Evolutionary conservation across 2,888 invertebrate species (phyloP).

Genomic region (Cynaeus angustus): DNA sequence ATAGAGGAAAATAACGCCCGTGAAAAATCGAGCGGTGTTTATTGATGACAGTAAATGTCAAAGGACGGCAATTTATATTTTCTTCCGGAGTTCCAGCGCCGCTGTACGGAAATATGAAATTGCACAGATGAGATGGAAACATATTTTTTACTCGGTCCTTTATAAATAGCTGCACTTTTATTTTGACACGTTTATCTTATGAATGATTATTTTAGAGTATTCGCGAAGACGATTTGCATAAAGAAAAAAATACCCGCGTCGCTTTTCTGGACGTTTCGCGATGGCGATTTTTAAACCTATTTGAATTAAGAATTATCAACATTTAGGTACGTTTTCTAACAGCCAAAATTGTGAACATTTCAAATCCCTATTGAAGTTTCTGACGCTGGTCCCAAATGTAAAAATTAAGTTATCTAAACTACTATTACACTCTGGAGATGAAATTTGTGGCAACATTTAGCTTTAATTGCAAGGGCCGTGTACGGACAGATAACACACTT

Average conservation of each 20-base stretch:
- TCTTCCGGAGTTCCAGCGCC: slow-evolving; percentile 54
- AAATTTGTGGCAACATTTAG: slow-evolving; percentile 51
- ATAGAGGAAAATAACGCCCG: slow-evolving; percentile 60
- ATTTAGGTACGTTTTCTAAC: slow-evolving; percentile 1
- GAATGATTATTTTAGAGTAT: slow-evolving; percentile 50
- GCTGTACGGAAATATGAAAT: slow-evolving; percentile 55
- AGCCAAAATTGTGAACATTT: slow-evolving; percentile 37
- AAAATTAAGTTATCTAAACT: slow-evolving; percentile 53
- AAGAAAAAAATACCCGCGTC: too few relatives aligned
- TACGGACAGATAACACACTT: slow-evolving; percentile 52
- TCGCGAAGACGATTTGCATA: too few relatives aligned
- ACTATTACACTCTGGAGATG: slow-evolving; percentile 49
- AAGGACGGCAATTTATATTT: slow-evolving; percentile 64
- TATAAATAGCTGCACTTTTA: slow-evolving; percentile 50
- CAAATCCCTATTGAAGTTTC: slow-evolving; percentile 34
- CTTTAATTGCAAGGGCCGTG: slow-evolving; percentile 48
- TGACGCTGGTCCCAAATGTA: slow-evolving; percentile 43
- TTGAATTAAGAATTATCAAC: too few relatives aligned
- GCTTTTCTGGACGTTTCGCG: too few relatives aligned
- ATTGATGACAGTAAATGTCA: slow-evolving; percentile 65
- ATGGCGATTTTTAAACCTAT: too few relatives aligned
- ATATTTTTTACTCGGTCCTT: slow-evolving; percentile 50
- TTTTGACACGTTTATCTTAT: slow-evolving; percentile 52
- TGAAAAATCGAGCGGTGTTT: slow-evolving; percentile 64
- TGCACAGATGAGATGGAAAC: slow-evolving; percentile 55